These are phyloP conservation scores for Aricia agestis DNA, from an alignment of 1,140 invertebrate species.

Conservation along the genomic window DNA sequence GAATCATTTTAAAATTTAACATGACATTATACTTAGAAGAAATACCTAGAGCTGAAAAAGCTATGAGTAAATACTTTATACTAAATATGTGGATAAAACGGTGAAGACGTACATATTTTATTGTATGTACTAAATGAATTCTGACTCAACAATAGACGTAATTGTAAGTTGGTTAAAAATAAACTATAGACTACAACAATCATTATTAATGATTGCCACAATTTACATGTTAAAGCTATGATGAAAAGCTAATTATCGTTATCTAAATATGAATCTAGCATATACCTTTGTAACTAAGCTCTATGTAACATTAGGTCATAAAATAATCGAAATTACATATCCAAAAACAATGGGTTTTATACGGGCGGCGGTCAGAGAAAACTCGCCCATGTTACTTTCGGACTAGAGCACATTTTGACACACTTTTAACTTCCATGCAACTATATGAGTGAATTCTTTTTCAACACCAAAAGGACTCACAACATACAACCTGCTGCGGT, in stretches of 20 bases:
- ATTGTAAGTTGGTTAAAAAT: no score
- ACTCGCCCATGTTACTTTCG: conserved; percentile 29
- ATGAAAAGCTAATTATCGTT: conserved; percentile 1
- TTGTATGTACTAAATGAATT: no score
- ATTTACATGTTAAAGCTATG: background rate
- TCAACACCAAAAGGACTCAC: conserved; percentile 68
- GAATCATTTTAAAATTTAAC: no score
- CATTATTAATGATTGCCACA: no score
- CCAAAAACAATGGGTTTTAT: conserved; percentile 62
- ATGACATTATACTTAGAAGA: no score
- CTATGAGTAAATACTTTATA: no score
- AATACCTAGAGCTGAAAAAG: no score
- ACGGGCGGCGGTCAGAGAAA: conserved; percentile 27
- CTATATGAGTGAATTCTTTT: conserved; percentile 67
- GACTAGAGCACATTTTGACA: conserved; percentile 43
- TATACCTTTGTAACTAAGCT: background rate
- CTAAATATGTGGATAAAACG: no score
- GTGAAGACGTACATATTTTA: no score
- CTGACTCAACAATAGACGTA: no score
- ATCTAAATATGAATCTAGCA: conserved; percentile 4
- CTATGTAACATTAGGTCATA: conserved; percentile 45
- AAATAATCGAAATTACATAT: conserved; percentile 67
- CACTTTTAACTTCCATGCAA: conserved; percentile 47
- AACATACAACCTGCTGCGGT: conserved; percentile 24
- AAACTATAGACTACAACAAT: no score